Evolutionary conservation across 2,113 vertebrate genomes (phyloP).

Genomic region (Eretmochelys imbricata): DNA sequence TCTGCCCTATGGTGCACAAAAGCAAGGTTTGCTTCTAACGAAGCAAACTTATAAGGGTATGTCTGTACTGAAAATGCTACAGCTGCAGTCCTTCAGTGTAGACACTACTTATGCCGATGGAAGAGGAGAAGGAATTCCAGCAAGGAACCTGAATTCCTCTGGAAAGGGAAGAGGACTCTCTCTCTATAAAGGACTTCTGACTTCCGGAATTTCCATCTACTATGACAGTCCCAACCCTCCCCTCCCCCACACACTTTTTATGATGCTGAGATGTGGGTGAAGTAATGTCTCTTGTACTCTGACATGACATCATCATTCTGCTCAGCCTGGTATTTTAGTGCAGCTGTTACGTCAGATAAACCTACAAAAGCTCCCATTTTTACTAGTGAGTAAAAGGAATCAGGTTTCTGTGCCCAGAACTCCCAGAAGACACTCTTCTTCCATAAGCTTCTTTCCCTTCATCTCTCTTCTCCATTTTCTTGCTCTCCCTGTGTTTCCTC

Average conservation of each 20-base stretch:
- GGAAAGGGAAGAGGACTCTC: neutral
- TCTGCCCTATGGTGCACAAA: neutral
- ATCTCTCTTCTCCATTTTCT: neutral
- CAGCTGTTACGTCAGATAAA: neutral
- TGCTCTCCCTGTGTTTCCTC: neutral
- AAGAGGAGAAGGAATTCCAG: neutral
- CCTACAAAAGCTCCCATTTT: neutral
- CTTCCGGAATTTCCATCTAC: neutral
- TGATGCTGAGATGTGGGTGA: too few species aligned
- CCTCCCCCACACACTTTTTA: neutral
- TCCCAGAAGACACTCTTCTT: neutral
- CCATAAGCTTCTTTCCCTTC: neutral
- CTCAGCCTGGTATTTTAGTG: neutral
- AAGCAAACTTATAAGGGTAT: neutral
- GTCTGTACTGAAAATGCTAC: too few species aligned
- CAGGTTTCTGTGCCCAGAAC: too few species aligned
- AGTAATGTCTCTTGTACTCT: neutral
- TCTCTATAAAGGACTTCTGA: neutral
- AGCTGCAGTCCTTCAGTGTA: too few species aligned
- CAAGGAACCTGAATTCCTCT: neutral
- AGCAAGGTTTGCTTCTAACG: neutral
- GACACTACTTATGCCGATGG: neutral
- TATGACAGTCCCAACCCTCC: neutral
- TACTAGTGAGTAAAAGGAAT: neutral
- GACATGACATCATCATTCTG: neutral